Evolutionary conservation across 92 coral and sea anemone species (phyloP), one percentile per base, ranked within the genome.

Genomic region (Epizoanthus illoricatus): DNA sequence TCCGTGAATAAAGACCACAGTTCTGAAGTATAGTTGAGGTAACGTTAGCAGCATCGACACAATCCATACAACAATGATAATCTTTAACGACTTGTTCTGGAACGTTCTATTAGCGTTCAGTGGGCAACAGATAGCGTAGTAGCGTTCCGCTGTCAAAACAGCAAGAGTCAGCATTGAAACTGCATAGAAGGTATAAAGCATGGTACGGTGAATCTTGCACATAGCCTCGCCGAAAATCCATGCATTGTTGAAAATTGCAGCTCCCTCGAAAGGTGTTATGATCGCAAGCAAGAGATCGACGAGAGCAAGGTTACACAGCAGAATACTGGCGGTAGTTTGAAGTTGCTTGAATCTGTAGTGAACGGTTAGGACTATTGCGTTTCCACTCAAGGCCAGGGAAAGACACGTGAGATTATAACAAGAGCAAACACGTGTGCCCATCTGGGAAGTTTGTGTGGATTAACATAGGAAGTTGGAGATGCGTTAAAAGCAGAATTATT

Each of bases 221-320:
- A 78, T 79, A 21, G 62, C 73, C 20, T 80, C 66, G 4, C 95
- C 95, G 12, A 81, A 16, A 41, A 45, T 69, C 85, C 92, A 91
- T 11, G 52, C 10, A 41, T 85, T 80, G 7, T 58, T n/a, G 36
- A 84, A 68, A 15, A 87, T 74, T 41, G 95, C 65, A 15, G 75
- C 43, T 4, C 82, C 95, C 71, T 91, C 95, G 23, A 84, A 6
- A 10, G 95, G 92, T 39, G 95, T 91, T 54, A 86, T 73, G 40
- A 86, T 47, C 3, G 92, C 90, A 33, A 91, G 79, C 7, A 91
- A 71, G 43, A 91, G 68, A 74, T 91, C 92, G 18, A 92, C 95
- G 19, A 75, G 81, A 5, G 88, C 90, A 76, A 91, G 91, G 74
- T 91, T 91, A 43, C 90, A 86, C 11, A 91, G 76, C 42, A 91